Percentiles rank a stretch among this genome's conserved stretches.
These are phyloP conservation scores for Ciona savignyi DNA, from an alignment of 23 tunicate species.

Conservation along the genomic window DNA sequence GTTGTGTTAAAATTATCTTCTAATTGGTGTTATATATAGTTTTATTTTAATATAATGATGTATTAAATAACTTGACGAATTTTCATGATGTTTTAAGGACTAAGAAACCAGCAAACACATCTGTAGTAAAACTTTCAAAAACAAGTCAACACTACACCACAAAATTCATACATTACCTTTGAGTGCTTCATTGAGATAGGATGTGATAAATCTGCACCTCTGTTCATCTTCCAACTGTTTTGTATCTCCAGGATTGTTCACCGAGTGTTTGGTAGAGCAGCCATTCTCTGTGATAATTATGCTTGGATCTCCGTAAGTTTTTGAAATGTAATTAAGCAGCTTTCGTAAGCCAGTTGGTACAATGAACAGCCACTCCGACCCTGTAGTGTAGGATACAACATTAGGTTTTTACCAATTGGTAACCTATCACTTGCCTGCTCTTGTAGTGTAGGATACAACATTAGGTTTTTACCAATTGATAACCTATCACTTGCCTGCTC, in stretches of 20 bases:
- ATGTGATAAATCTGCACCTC: constrained; percentile 43
- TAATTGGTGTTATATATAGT: no score
- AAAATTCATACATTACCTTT: constrained; percentile 42
- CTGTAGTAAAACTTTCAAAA: no score
- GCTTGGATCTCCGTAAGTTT: constrained; percentile 47
- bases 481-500: constrained; percentile 62
- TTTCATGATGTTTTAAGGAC: no score
- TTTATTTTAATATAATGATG: no score
- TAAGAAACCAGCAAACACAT: no score
- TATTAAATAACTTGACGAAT: no score
- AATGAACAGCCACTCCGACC: constrained; percentile 73
- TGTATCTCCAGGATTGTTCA: constrained; percentile 27
- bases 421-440: no score
- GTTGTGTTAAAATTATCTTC: no score
- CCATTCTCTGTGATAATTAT: constrained; percentile 92
- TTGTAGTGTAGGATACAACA: no score
- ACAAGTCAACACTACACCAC: background rate
- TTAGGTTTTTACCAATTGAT: no score
- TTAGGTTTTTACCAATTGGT: no score
- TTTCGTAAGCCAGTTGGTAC: constrained; percentile 83
- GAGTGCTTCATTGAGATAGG: constrained; percentile 67
- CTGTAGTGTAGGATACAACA: constrained; percentile 21
- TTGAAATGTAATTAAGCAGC: constrained; percentile 43
- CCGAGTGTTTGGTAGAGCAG: constrained; percentile 69
- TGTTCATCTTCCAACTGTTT: constrained; percentile 50